phyloP scores from a whole-genome alignment of 2,797 vertebrate species.

The Acridotheres tristis region DNA sequence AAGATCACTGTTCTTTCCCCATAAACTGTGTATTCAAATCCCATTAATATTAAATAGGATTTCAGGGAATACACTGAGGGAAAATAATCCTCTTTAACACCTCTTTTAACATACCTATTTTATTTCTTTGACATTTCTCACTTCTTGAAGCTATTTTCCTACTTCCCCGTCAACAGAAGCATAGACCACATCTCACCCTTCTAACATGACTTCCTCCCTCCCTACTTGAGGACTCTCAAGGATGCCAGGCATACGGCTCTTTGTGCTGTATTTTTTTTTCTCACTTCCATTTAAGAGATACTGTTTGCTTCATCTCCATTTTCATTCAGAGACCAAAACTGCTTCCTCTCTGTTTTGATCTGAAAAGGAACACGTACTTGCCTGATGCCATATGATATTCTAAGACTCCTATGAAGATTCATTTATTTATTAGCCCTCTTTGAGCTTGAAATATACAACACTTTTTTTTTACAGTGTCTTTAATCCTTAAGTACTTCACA shows the following conservation, averaged over 20 bases:
- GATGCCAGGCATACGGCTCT: background rate
- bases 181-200: constrained; percentile 14
- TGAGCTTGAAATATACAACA: background rate
- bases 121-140: constrained; percentile 62
- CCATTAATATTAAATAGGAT: constrained; percentile 70
- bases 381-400: background rate
- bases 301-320: background rate
- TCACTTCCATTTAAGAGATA: constrained; percentile 33
- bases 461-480: background rate
- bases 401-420: background rate
- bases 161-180: constrained; percentile 13
- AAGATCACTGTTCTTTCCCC: constrained; percentile 29
- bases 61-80: constrained; percentile 16
- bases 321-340: constrained; percentile 3
- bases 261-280: constrained; percentile 24
- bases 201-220: background rate
- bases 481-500: constrained; percentile 31
- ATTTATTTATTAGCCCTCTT: background rate
- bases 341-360: background rate
- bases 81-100: constrained; percentile 71
- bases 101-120: constrained; percentile 60
- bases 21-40: constrained; percentile 38
- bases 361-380: background rate
- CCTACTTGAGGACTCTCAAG: constrained; percentile 44
- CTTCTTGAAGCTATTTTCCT: constrained; percentile 29